Base-by-base conservation (phyloP, 2,797 vertebrate species). In the Clamator glandarius region DNA sequence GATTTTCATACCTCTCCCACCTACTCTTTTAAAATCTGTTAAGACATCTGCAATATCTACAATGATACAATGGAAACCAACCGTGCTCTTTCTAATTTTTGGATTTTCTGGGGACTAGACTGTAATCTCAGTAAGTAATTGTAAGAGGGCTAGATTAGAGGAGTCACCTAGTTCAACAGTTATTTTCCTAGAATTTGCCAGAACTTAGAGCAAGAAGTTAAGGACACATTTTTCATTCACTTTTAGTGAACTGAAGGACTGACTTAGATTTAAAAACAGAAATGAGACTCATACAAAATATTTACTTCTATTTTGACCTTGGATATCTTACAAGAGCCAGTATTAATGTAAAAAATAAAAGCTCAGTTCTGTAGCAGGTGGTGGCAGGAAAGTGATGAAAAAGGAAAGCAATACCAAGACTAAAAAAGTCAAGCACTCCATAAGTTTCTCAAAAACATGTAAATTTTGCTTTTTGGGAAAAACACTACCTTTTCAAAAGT, bases 401-500 rank as follows among this genome's bases (percentile, higher is more conserved):
- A 58, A 55, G 8, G 25, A 72, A 67, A 74, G 24, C 4, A 15
- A 9, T 6, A 2, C 12, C 31, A 35, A 73, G 6, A 87, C 42
- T 20, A 54, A 26, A 61, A 78, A 26, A 55, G 17, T 12, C 12
- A 87, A 69, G 76, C 21, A 10, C 24, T 66, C 17, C 25, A 41
- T 8, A 69, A 44, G 16, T 29, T 17, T 69, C 25, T 83, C 61
- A 63, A 67, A 73, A 82, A 14, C 26, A 35, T 31, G 25, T 70
- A 20, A 16, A 6, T 70, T 95, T 52, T 74, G 23, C 23, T 59
- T 83, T 74, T 55, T 2, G 3, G 52, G 59, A 62, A 69, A 72
- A 72, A 46, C 0, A 2, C 8, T 31, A 5, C 11, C 39, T 51
- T 89, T 66, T 18, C 17, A 66, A 79, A 76, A 0, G 0, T 11